A percentile compares a stretch with the other conserved stretches of the same genome.
phyloP scores from a whole-genome alignment of 2,797 vertebrate species.

The Pangasius sanitwongsei region DNA sequence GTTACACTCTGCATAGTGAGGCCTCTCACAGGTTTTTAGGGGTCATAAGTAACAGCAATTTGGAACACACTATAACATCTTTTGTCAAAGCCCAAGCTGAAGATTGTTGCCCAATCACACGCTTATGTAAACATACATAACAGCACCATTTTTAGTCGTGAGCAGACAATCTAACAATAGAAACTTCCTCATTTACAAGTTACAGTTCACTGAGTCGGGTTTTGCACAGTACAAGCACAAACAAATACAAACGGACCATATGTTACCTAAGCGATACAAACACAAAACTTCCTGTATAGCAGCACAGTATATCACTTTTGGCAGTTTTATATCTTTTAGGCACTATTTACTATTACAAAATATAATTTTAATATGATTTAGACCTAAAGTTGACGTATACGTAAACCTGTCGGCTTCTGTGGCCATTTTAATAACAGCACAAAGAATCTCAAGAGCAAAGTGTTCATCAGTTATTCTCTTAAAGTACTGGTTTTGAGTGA shows the following conservation, averaged over 20 bases:
- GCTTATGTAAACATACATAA: neutral
- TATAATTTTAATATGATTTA: neutral
- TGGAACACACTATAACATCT: neutral
- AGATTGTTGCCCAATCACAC: neutral
- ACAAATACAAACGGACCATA: constrained; percentile 20
- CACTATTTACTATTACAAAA: neutral
- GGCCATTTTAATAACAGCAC: neutral
- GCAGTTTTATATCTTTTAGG: neutral
- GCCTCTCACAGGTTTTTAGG: neutral
- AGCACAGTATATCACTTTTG: neutral
- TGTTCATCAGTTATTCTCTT: neutral
- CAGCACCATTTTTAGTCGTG: neutral
- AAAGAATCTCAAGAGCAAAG: neutral
- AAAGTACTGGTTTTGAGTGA: neutral
- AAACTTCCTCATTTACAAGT: constrained; percentile 34
- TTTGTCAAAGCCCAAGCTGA: neutral
- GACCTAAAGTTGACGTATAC: neutral
- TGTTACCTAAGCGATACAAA: constrained; percentile 8
- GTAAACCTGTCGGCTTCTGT: neutral
- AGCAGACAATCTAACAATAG: constrained; percentile 18
- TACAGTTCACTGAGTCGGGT: constrained; percentile 15
- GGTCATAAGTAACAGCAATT: neutral
- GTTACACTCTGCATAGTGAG: neutral
- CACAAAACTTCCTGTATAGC: neutral
- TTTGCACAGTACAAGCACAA: constrained; percentile 17